These are phyloP conservation scores for Lottia scabra DNA, from an alignment of 2,888 invertebrate genomes.

Conservation along the genomic window DNA sequence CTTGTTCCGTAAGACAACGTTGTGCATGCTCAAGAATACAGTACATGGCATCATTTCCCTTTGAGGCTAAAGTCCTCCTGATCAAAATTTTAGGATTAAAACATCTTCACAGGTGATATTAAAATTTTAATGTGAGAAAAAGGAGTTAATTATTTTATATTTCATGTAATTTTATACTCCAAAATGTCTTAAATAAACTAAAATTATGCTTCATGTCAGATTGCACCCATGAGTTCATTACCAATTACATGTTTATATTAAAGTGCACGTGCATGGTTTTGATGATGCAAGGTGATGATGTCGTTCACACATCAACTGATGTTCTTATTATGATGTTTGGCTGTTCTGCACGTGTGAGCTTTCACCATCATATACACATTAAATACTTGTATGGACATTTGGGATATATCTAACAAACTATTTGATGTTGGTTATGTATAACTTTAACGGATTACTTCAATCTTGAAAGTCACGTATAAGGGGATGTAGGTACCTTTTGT, in stretches of 20 bases:
- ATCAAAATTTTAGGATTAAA: no score
- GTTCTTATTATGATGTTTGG: background rate
- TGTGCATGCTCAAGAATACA: no score
- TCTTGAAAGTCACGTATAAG: no score
- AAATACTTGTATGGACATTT: no score
- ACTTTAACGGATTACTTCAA: no score
- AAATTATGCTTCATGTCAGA: background rate
- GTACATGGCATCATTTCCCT: no score
- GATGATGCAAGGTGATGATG: background rate
- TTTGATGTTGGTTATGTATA: no score
- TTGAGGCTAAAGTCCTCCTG: no score
- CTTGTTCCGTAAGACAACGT: no score
- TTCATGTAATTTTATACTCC: background rate
- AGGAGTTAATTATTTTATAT: constrained; percentile 1
- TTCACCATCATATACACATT: background rate
- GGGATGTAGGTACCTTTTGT: no score
- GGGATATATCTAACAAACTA: no score
- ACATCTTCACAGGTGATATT: background rate
- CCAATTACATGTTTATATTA: background rate
- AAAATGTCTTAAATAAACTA: constrained; percentile 1
- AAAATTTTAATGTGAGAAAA: background rate
- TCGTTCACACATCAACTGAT: constrained; percentile 4
- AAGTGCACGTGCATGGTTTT: background rate
- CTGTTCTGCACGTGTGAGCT: background rate
- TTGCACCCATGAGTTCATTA: background rate